These are phyloP conservation scores for Marisa cornuarietis DNA, from an alignment of 1,140 invertebrate species.

Conservation along the genomic window DNA sequence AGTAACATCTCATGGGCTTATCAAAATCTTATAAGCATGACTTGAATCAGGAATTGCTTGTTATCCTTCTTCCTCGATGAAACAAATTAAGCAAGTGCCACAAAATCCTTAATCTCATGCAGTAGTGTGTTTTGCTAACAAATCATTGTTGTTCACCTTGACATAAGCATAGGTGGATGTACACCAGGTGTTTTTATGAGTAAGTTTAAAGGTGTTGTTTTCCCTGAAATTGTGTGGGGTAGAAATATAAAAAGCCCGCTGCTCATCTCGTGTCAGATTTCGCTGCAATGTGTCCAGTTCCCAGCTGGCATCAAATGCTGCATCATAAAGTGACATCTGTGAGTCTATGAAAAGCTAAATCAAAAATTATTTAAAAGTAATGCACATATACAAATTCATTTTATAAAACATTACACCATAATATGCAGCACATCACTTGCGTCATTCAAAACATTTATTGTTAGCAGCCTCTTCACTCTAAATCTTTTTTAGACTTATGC, in stretches of 20 bases:
- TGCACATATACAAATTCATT: too few species aligned
- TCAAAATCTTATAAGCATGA: too few species aligned
- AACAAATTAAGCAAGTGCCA: too few species aligned
- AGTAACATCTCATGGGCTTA: too few species aligned
- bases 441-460: too few species aligned
- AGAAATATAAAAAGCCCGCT: constrained; percentile 30
- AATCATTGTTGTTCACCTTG: constrained; percentile 29
- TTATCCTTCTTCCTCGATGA: background rate
- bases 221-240: constrained; percentile 14
- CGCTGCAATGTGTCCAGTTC: constrained; percentile 43
- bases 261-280: constrained; percentile 25
- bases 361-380: constrained; percentile 1
- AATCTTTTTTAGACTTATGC: too few species aligned
- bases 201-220: constrained; percentile 28
- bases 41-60: too few species aligned
- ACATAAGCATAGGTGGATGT: constrained; percentile 36
- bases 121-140: too few species aligned
- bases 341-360: constrained; percentile 12
- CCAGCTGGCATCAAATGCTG: constrained; percentile 49
- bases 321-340: background rate
- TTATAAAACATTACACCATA: too few species aligned
- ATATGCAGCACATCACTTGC: too few species aligned
- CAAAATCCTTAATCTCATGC: too few species aligned
- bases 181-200: constrained; percentile 32
- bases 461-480: too few species aligned